phyloP scores from a whole-genome alignment of 2,797 vertebrate species.

The Microtus californicus region DNA sequence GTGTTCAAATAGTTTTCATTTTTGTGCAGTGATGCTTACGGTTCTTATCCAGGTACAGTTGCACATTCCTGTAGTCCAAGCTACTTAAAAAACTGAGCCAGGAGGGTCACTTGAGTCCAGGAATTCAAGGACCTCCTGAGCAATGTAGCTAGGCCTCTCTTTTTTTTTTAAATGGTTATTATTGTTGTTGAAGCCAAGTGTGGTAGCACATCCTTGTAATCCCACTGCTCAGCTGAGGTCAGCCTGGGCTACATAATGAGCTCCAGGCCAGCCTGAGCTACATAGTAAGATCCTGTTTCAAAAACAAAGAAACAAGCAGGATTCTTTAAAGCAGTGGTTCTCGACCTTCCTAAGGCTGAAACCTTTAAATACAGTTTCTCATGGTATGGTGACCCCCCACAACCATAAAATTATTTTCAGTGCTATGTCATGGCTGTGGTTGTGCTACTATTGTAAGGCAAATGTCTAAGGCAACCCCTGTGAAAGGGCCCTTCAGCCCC shows the following conservation, averaged over 20 bases:
- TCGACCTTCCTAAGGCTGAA: background rate
- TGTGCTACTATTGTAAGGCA: background rate
- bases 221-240: background rate
- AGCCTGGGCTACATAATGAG: background rate
- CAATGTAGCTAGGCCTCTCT: too few relatives aligned
- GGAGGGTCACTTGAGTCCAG: background rate
- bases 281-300: background rate
- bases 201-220: background rate
- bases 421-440: background rate
- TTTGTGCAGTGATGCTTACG: constrained; percentile 4
- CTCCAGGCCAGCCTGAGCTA: background rate
- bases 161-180: background rate
- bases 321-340: background rate
- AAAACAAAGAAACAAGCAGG: background rate
- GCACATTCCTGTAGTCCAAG: background rate
- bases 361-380: background rate
- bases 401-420: background rate
- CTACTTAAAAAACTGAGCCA: background rate
- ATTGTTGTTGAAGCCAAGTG: background rate
- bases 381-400: background rate
- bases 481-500: background rate
- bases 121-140: background rate
- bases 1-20: constrained; percentile 10
- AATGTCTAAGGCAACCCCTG: background rate
- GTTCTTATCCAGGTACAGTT: background rate